phyloP scores from a whole-genome alignment of 2,888 invertebrate genomes.

The Micropterix aruncella region DNA sequence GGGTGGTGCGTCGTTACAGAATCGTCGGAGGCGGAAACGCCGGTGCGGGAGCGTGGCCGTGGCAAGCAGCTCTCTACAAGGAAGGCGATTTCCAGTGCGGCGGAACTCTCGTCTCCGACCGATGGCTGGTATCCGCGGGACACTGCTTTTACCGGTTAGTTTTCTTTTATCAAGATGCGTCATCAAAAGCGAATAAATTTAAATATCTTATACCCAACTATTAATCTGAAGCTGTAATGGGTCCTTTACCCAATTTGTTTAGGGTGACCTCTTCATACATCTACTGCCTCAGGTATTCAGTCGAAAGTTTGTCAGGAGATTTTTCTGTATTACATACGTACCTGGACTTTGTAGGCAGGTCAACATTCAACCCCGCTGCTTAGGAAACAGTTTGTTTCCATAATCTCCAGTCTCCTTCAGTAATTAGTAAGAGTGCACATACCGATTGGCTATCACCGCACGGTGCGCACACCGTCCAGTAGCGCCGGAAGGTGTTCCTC shows the following conservation, averaged over 20 bases:
- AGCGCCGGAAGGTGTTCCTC: too few species aligned
- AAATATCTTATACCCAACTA: neutral
- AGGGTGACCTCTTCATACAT: neutral
- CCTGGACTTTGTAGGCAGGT: too few species aligned
- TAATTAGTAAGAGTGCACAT: too few species aligned
- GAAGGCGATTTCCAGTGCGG: constrained; percentile 79
- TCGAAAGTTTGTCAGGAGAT: too few species aligned
- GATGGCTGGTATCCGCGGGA: constrained; percentile 67
- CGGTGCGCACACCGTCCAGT: too few species aligned
- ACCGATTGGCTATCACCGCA: too few species aligned
- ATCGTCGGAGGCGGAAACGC: constrained; percentile 72
- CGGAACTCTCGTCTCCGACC: constrained; percentile 53
- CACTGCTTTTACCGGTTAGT: constrained; percentile 72
- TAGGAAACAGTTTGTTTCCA: too few species aligned
- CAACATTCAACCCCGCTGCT: too few species aligned
- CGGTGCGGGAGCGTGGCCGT: constrained; percentile 67
- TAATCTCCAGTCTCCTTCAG: too few species aligned
- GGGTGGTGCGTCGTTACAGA: constrained; percentile 35
- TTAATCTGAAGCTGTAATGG: neutral
- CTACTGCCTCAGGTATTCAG: constrained; percentile 4
- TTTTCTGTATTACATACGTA: too few species aligned
- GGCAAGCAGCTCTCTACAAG: constrained; percentile 76
- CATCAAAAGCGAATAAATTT: neutral
- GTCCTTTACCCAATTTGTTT: neutral
- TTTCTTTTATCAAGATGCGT: too few species aligned